phyloP scores from a whole-genome alignment of 2,888 invertebrate species.

The Ormyrus rosae region DNA sequence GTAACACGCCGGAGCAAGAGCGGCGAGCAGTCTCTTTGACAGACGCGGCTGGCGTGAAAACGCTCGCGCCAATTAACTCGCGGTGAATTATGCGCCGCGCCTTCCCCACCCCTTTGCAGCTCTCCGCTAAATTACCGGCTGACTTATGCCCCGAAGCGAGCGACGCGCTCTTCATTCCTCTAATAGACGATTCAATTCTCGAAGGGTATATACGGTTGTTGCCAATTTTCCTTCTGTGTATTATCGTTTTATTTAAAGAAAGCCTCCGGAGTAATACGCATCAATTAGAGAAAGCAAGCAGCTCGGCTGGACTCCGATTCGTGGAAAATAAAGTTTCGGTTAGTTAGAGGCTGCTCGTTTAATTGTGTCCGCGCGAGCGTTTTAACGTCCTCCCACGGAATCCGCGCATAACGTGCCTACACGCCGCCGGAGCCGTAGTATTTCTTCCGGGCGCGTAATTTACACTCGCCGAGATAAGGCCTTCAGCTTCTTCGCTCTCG shows the following conservation, averaged over 20 bases:
- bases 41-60: slow-evolving; percentile 74
- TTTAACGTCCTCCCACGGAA: slow-evolving; percentile 11
- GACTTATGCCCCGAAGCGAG: slow-evolving; percentile 67
- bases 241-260: too few species aligned
- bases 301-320: too few species aligned
- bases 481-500: slow-evolving; percentile 17
- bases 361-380: not conserved
- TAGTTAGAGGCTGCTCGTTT: not conserved
- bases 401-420: not conserved
- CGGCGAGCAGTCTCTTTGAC: slow-evolving; percentile 59
- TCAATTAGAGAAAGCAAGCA: not conserved
- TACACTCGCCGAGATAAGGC: slow-evolving; percentile 40
- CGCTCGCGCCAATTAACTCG: slow-evolving; percentile 74
- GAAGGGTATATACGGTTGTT: too few species aligned
- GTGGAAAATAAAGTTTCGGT: too few species aligned
- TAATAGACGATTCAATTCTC: too few species aligned
- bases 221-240: too few species aligned
- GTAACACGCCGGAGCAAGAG: too few species aligned
- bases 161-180: too few species aligned
- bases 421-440: not conserved
- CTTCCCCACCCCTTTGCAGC: slow-evolving; percentile 16
- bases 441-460: slow-evolving; percentile 29
- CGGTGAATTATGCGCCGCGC: slow-evolving; percentile 73
- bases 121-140: slow-evolving; percentile 73
- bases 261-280: too few species aligned